phyloP scores from a whole-genome alignment of 2,888 invertebrate species.

The Nomada fabriciana region DNA sequence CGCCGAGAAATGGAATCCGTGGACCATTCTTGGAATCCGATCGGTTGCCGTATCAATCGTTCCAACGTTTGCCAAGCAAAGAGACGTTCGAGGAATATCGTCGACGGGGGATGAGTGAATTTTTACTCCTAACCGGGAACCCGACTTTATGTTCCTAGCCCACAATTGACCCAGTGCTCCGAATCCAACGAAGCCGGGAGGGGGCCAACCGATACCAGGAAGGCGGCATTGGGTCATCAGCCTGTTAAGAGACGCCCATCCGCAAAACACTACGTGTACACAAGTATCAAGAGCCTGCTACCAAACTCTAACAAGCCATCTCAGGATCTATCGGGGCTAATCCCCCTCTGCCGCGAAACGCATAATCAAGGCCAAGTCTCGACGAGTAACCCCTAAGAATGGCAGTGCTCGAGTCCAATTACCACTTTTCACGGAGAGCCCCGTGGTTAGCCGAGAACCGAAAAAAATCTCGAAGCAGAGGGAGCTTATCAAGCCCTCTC shows the following conservation, averaged over 20 bases:
- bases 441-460: conserved; percentile 55
- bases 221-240: conserved; percentile 8
- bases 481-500: conserved; percentile 54
- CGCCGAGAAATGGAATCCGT: conserved; percentile 34
- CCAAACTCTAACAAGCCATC: not conserved
- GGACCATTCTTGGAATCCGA: conserved; percentile 21
- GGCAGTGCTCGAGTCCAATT: conserved; percentile 44
- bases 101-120: not conserved
- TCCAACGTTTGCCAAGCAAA: not conserved
- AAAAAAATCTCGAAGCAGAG: conserved; percentile 61
- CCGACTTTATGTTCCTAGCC: conserved; percentile 1
- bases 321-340: not conserved
- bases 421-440: conserved; percentile 34
- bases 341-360: not conserved
- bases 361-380: conserved; percentile 3
- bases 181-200: not conserved
- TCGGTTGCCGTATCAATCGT: not conserved
- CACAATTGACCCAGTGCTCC: conserved; percentile 28
- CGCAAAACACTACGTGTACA: not conserved
- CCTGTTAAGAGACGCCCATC: not conserved
- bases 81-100: not conserved
- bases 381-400: conserved; percentile 19
- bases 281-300: no score
- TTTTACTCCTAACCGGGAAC: conserved; percentile 27
- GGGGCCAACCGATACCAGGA: conserved; percentile 14